A percentile compares a stretch with the other conserved stretches of the same genome.
Evolutionary conservation across 2,888 invertebrate genomes (phyloP).

Genomic region (Phyllotreta striolata): DNA sequence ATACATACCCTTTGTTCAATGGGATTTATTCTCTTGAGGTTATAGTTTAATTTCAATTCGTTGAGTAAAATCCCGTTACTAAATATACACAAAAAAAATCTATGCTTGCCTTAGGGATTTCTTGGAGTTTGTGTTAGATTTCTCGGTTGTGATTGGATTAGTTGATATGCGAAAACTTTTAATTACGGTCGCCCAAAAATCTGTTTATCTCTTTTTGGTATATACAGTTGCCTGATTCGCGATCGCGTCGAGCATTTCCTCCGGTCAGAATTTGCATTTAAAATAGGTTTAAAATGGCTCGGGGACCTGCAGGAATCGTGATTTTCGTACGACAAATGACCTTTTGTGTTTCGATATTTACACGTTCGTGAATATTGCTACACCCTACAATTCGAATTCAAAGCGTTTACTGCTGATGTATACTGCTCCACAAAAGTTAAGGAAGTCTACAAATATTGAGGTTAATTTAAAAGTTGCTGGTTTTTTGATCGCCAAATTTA

Average conservation of each 20-base stretch:
- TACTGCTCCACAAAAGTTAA: no score
- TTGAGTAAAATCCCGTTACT: no score
- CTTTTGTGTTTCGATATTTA: constrained; percentile 25
- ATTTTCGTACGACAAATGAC: constrained; percentile 14
- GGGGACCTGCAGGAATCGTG: constrained; percentile 8
- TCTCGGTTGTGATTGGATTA: neutral
- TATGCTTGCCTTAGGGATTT: no score
- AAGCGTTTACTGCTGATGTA: no score
- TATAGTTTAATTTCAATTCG: no score
- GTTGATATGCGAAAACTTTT: constrained; percentile 8
- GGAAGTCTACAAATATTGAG: no score
- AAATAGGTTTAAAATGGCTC: constrained; percentile 23
- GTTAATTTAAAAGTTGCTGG: no score
- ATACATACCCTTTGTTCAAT: no score
- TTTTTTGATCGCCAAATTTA: no score
- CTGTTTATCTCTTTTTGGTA: constrained; percentile 8
- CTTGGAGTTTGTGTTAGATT: neutral
- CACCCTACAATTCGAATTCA: neutral
- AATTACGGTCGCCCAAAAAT: constrained; percentile 9
- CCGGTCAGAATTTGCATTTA: constrained; percentile 26
- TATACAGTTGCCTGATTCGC: constrained; percentile 13
- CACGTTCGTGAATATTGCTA: constrained; percentile 11
- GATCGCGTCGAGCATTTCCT: constrained; percentile 16
- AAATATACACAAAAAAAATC: no score
- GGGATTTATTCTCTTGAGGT: no score